Base-by-base conservation (phyloP, 2,888 invertebrate species). In the Anodontia alba region DNA sequence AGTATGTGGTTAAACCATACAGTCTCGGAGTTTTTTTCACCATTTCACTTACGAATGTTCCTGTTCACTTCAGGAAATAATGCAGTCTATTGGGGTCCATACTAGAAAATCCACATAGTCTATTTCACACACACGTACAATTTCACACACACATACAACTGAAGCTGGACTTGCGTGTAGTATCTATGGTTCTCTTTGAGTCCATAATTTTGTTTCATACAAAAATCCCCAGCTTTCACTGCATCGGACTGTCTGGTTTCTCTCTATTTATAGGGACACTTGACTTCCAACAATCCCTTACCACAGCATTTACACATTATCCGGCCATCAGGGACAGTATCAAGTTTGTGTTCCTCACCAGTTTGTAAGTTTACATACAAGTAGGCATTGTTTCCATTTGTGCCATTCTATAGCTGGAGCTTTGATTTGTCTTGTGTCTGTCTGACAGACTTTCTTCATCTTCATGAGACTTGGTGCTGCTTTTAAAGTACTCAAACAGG, bases 161-260 rank as follows among this genome's bases (percentile, higher is more conserved):
- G 77, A 17, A 73, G 26, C 26, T 81, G 81, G 1, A 81, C 67
- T 71, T 81, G 77, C 0, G 77, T 62, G 36, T 51, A 81, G 31
- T 81, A 81, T 46, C 43, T 43, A 54, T 81, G 81, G 20, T 17
- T 70, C 2, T 23, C n/a, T 49, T 81, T 81, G 1, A 81, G 57
- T 1, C n/a, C 5, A 20, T 69, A n/a, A 31, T 77, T 68, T n/a
- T 10, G 23, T 38, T 77, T 38, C 20, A 73, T 29, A 33, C 77
- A 77, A 29, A 81, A 73, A 38, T 42, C 36, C 33, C 33, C 31
- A 33, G 73, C 77, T 23, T 29, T 66, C 20, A n/a, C 33, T 20
- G 20, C 3, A 23, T 17, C 17, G 57, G 17, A 31, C 73, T 73
- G 43, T 31, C 15, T 12, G 17, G 1, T 36, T 10, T 31, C 23